Base-by-base conservation (phyloP, 1,140 invertebrate genomes). In the Drosophila grimshawi region DNA sequence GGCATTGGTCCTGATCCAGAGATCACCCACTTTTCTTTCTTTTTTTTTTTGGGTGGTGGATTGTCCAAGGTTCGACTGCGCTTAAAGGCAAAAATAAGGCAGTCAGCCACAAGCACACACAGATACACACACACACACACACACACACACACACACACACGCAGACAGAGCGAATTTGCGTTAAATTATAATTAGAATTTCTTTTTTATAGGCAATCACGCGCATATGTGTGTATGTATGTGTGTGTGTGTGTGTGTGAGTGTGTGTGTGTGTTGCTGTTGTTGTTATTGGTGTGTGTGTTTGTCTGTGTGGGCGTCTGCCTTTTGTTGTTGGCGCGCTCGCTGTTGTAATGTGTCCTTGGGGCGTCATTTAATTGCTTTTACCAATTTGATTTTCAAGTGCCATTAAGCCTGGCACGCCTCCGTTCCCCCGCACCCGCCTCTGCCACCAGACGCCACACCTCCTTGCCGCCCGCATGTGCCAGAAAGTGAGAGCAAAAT, bases 381-480 rank as follows among this genome's bases (percentile, higher is more conserved):
- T 91, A 91, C 90, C 90, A 91, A 88, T 91, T 91, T 91, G 90
- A 90, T 91, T 91, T 91, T 91, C 86, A 91, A 91, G 83, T 91
- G 86, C 90, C 86, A 91, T 91, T 91, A 91, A 91, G 90, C 86
- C 81, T 51, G 75, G 66, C 82, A 72, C 81, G 78, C 79, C 74
- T 69, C 71, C 32, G 27, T 29, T 19, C 80, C 10, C 46, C 32
- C 37, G 0, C 7, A n/a, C 6, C 29, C 35, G 19, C 27, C 30
- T 4, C 43, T 39, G 29, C 8, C 1, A n/a, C 7, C n/a, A 11
- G 6, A 3, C 27, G 30, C 19, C 19, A 19, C 19, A 19, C 19
- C 19, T 19, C 19, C 19, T 0, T 19, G 19, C 35, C 37, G 60
- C 79, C 77, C 79, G 80, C 80, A 77, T 81, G 61, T 77, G 62